Conservation (phyloP, 2,113 vertebrate species). For the Ginglymostoma cirratum region DNA sequence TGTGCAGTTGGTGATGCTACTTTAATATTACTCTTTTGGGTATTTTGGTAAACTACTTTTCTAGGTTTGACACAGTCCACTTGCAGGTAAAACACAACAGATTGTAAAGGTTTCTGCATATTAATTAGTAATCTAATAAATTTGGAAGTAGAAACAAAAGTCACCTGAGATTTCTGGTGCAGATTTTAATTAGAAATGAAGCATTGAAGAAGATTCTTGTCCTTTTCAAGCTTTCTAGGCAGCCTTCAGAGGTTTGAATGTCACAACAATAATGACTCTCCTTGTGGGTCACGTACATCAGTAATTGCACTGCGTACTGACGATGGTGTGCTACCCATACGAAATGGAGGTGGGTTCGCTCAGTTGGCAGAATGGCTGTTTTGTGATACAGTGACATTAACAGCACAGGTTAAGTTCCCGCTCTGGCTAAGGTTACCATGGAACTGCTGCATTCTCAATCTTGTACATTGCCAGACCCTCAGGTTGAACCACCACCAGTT, state of each 20-base stretch:
- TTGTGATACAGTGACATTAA: too few relatives aligned
- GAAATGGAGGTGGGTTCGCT: too few relatives aligned
- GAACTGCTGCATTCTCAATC: too few relatives aligned
- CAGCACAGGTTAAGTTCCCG: too few relatives aligned
- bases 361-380: too few relatives aligned
- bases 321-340: background rate
- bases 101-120: slow-evolving; percentile 37
- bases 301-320: slow-evolving; percentile 9
- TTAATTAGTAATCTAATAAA: slow-evolving; percentile 37
- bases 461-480: too few relatives aligned
- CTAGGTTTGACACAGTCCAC: background rate
- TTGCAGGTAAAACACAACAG: slow-evolving; percentile 17
- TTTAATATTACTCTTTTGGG: background rate
- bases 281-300: slow-evolving; percentile 31
- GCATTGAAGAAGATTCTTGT: slow-evolving; percentile 29
- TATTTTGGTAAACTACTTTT: slow-evolving; percentile 24
- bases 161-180: slow-evolving; percentile 28
- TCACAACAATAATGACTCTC: slow-evolving; percentile 37
- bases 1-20: background rate
- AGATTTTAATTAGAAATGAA: slow-evolving; percentile 36
- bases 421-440: too few relatives aligned
- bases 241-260: slow-evolving; percentile 38
- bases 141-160: slow-evolving; percentile 31
- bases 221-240: slow-evolving; percentile 33
- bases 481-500: too few relatives aligned